Conservation (phyloP, 35 echinoderm and acorn worm genomes). For the Heliocidaris erythrogramma region DNA sequence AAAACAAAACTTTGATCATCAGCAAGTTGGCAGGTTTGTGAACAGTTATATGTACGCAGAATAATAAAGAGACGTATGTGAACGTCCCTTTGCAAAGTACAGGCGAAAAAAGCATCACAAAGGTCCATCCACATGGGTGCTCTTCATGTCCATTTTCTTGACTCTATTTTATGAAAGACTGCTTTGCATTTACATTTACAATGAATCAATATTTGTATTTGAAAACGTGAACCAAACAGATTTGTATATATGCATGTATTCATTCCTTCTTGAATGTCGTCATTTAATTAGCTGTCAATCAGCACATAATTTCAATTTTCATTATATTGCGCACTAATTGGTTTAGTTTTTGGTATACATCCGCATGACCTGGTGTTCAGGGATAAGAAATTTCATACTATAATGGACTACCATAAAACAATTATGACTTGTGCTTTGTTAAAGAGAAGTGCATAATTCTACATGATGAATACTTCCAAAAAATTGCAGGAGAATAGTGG, state of each 20-base stretch:
- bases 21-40: conserved; percentile 1
- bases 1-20: background rate
- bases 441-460: background rate
- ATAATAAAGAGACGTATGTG: background rate
- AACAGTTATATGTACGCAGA: background rate
- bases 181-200: background rate
- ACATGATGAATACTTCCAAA: background rate
- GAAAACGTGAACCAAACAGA: background rate
- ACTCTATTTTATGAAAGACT: background rate
- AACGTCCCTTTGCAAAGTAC: background rate
- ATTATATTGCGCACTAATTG: background rate
- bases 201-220: background rate
- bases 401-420: background rate
- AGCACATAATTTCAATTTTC: background rate
- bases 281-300: background rate
- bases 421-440: background rate
- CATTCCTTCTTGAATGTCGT: background rate
- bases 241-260: background rate
- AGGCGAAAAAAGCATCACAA: background rate
- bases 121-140: background rate
- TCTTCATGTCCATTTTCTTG: background rate
- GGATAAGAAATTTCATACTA: background rate
- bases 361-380: background rate
- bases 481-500: background rate
- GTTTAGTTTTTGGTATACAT: background rate